Base-by-base conservation (phyloP, 2,888 invertebrate species). In the Bellardia pandia region DNA sequence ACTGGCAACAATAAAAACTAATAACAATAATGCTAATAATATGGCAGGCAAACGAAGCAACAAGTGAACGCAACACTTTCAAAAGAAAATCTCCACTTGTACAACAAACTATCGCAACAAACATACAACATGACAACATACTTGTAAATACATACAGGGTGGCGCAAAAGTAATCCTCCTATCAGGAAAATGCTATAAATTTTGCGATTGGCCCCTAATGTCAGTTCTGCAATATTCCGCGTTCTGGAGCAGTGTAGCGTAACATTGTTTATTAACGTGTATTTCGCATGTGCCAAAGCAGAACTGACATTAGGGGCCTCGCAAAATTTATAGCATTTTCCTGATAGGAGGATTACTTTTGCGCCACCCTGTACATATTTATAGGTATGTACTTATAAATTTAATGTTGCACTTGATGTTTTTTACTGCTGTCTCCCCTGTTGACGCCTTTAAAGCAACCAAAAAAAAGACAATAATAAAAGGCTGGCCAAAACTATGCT, bases 21-120 rank as follows among this genome's bases (percentile, higher is more conserved):
- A 79, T 16, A 16, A 56, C 9, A 23, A 56, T 56, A 62, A 72
- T 72, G 53, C 64, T 72, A 72, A 64, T 72, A 72, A 80, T 80
- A 64, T 13, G 66, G 51, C 33, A 71, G 2, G 14, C 33, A 60
- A 60, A 0, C 5, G 8, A 33, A 64, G 1, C 42, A 66, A 68
- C 74, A 75, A 75, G 66, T 75, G 74, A 53, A 68, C 74, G 58
- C 58, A 74, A 58, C 45, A 68, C 66, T 66, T 81, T 68, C 74
- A 58, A 81, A 80, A 64, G 64, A 80, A 80, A 74, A 72, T 56
- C 51, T 33, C 56, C 72, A 66, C 14, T 60, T 62, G 79, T 51
- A 37, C 51, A 66, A 45, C n/a, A 69, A 71, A 71, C 53, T 64
- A 72, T 30, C 51, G 62, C 48, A 23, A 23, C 23, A 23, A 23